These are phyloP conservation scores for Cossypha niveicapilla DNA, from an alignment of 2,797 vertebrate genomes.

Conservation along the genomic window DNA sequence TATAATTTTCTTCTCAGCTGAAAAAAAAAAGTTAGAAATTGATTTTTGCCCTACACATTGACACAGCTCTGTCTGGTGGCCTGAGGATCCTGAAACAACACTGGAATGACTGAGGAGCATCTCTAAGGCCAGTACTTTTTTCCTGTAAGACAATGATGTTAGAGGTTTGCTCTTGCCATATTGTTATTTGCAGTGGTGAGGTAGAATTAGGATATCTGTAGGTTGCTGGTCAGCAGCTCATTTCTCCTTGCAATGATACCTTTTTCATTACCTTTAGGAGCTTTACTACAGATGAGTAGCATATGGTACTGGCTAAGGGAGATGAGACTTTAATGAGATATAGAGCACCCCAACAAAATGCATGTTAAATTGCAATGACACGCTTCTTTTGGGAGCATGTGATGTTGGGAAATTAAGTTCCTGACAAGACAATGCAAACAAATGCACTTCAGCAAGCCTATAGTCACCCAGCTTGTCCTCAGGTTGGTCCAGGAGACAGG, in stretches of 20 bases:
- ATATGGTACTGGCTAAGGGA: constrained; percentile 41
- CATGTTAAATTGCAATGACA: constrained; percentile 55
- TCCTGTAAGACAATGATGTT: neutral
- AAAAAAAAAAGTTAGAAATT: neutral
- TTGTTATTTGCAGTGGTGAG: neutral
- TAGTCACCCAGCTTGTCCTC: neutral
- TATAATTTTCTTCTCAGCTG: neutral
- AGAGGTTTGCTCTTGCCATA: neutral
- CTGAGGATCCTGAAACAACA: neutral
- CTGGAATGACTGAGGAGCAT: neutral
- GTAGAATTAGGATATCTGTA: neutral
- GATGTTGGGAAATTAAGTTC: constrained; percentile 49
- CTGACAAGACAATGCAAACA: constrained; percentile 42
- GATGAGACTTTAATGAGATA: constrained; percentile 57
- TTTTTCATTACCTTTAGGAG: constrained; percentile 45
- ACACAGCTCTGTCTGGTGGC: neutral
- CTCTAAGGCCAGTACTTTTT: neutral
- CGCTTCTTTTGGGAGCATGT: neutral
- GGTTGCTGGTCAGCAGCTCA: neutral
- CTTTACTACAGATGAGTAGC: constrained; percentile 37
- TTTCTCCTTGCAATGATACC: constrained; percentile 5
- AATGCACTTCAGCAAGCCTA: neutral
- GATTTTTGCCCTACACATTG: neutral
- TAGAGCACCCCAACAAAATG: constrained; percentile 53
- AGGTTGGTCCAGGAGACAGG: neutral